phyloP scores from a whole-genome alignment of 2,797 vertebrate species.

The Pseudopleuronectes americanus region DNA sequence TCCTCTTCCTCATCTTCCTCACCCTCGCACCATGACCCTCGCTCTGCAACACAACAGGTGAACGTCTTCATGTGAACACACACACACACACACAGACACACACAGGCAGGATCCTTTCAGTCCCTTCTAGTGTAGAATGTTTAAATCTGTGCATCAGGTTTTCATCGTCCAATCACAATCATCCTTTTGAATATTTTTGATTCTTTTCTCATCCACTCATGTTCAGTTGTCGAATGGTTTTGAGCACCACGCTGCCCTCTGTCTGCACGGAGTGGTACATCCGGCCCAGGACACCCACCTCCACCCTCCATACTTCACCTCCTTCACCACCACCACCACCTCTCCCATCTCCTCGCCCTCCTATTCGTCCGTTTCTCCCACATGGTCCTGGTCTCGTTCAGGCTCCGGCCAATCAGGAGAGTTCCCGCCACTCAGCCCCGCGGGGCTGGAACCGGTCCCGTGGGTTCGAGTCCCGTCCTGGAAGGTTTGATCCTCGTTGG shows the following conservation, averaged over 20 bases:
- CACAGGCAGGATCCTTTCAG: not conserved
- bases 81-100: no score
- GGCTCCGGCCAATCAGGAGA: slow-evolving; percentile 86
- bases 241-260: slow-evolving; percentile 88
- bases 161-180: not conserved
- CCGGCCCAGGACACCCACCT: slow-evolving; percentile 60
- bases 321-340: slow-evolving; percentile 54
- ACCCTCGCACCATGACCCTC: slow-evolving; percentile 87
- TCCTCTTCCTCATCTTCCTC: slow-evolving; percentile 74
- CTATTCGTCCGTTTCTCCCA: slow-evolving; percentile 67
- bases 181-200: slow-evolving; percentile 41
- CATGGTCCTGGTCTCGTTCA: slow-evolving; percentile 86
- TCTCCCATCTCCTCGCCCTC: slow-evolving; percentile 77
- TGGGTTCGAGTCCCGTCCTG: slow-evolving; percentile 93
- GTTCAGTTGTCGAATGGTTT: slow-evolving; percentile 90
- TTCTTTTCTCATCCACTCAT: slow-evolving; percentile 70
- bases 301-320: slow-evolving; percentile 77
- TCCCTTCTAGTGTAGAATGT: not conserved
- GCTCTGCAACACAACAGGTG: slow-evolving; percentile 88
- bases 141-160: not conserved
- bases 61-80: slow-evolving; percentile 51
- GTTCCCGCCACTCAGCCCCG: slow-evolving; percentile 80
- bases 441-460: slow-evolving; percentile 81
- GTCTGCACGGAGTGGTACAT: slow-evolving; percentile 83
- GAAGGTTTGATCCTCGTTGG: slow-evolving; percentile 88